Base-by-base conservation (phyloP, 2,888 invertebrate genomes). In the Pachydiplax longipennis region DNA sequence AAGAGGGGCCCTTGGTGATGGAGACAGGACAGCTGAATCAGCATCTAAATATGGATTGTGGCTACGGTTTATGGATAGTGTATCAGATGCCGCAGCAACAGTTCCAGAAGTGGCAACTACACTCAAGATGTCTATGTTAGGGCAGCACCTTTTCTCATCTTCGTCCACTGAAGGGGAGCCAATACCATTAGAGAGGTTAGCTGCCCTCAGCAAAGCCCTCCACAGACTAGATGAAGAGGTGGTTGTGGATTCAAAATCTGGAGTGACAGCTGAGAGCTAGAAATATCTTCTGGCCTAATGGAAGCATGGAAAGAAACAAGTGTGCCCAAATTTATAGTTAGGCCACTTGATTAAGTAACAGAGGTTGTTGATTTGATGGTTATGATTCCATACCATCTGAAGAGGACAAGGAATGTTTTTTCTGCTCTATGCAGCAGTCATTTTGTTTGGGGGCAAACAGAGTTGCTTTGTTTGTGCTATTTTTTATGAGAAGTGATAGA, bases 391-490 rank as follows among this genome's bases (percentile, higher is more conserved):
- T 61, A 37, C 87, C 87, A 87, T 87, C 87, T 40, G 22, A 58
- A 22, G 58, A 87, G 53, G 61, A 87, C 61, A 37, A 87, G 61
- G 73, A 61, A 87, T 61, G 15, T 53, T 87, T 18, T 83, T 87
- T 87, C 87, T 87, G 65, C 65, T 87, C 58, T 37, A n/a, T 35
- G 87, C 53, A 61, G 40, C 87, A 87, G 87, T 58, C 61, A 87
- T 61, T 87, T 87, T 61, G 35, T 37, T 87, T 61, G 37, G 37
- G n/a, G 37, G 87, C 58, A 87, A 61, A 87, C 58, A 22, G 35
- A 87, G 87, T 61, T 87, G 87, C 87, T 87, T 87, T 87, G 87
- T 87, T 87, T 87, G 87, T 87, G 87, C 87, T 87, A 87, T 87
- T 87, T 87, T 87, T 87, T 87, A 87, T 87, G n/a, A 87, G 25